A percentile compares a stretch with the other conserved stretches of the same genome.
Evolutionary conservation across 2,797 vertebrate species (phyloP).

Genomic region (Xerus rutilus): DNA sequence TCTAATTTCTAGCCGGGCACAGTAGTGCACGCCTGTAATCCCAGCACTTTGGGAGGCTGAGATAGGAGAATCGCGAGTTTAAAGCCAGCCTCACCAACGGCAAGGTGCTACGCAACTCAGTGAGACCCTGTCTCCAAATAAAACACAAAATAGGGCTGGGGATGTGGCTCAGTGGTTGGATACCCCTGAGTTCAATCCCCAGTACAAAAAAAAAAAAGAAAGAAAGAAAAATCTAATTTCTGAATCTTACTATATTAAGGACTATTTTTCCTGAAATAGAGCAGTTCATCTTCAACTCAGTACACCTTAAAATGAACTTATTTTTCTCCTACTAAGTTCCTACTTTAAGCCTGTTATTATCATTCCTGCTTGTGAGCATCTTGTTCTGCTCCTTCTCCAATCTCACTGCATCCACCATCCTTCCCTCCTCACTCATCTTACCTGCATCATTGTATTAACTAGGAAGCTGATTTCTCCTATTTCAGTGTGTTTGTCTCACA

Average conservation of each 20-base stretch:
- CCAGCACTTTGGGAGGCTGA: too few relatives aligned
- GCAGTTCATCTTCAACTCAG: background rate
- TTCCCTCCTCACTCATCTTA: too few relatives aligned
- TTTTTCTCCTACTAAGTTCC: conserved; percentile 15
- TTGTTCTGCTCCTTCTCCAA: background rate
- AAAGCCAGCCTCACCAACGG: too few relatives aligned
- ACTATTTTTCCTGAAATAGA: background rate
- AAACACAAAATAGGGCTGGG: too few relatives aligned
- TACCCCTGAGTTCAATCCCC: too few relatives aligned
- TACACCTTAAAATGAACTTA: background rate
- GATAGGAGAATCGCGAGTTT: too few relatives aligned
- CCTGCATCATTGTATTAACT: background rate
- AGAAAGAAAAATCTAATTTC: background rate
- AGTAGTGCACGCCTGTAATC: too few relatives aligned
- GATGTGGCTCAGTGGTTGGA: too few relatives aligned
- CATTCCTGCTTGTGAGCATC: background rate
- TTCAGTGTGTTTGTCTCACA: background rate
- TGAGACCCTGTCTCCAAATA: too few relatives aligned
- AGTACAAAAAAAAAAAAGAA: too few relatives aligned
- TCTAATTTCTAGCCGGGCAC: background rate
- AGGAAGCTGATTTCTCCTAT: background rate
- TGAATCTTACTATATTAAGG: background rate
- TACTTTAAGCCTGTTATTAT: background rate
- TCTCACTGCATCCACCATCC: background rate
- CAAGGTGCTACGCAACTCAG: too few relatives aligned